These are phyloP conservation scores for Brachypteracias leptosomus DNA, from an alignment of 2,113 vertebrate species.

Conservation along the genomic window DNA sequence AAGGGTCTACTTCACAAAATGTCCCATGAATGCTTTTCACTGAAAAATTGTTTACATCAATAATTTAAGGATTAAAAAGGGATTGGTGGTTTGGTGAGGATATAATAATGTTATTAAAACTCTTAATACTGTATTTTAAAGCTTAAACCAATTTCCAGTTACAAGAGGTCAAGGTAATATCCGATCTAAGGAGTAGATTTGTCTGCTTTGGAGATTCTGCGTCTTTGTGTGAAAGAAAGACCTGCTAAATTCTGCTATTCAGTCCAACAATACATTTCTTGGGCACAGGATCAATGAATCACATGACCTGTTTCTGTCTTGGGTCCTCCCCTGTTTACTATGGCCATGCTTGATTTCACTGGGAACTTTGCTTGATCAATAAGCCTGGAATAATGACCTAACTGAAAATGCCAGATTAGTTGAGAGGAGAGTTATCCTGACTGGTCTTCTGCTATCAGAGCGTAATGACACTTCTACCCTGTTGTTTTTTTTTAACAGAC, in stretches of 20 bases:
- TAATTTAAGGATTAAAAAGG: neutral
- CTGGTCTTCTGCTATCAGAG: neutral
- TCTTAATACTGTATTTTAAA: neutral
- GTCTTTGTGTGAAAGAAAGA: neutral
- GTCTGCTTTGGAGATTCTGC: neutral
- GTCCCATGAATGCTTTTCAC: neutral
- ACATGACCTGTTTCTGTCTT: neutral
- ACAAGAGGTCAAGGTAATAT: neutral
- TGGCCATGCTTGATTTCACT: neutral
- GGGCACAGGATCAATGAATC: neutral
- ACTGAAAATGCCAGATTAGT: neutral
- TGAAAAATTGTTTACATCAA: neutral
- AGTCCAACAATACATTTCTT: neutral
- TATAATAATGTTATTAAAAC: neutral
- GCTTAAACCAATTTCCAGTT: neutral
- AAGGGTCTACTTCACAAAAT: neutral
- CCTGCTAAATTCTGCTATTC: neutral
- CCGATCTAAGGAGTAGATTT: neutral
- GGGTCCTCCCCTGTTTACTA: neutral
- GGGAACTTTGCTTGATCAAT: neutral
- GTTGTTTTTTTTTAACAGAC: conserved; percentile 70
- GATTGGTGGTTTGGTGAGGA: neutral
- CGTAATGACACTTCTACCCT: neutral
- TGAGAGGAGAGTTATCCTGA: neutral
- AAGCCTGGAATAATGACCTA: neutral